phyloP scores from a whole-genome alignment of 2,888 invertebrate species.

The Raillietiella orientalis region DNA sequence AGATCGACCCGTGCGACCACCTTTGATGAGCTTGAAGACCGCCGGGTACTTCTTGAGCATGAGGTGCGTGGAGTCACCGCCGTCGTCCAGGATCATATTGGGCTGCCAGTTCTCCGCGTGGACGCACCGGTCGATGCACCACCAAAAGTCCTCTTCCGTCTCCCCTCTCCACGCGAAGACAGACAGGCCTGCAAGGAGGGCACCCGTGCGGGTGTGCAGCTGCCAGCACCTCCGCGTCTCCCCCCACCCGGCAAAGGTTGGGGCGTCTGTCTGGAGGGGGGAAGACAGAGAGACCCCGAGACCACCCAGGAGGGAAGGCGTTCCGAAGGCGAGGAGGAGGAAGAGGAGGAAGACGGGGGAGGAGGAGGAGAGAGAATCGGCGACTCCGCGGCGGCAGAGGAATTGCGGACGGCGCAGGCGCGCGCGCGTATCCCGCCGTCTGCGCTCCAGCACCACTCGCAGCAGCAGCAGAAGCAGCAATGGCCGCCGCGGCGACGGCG shows the following conservation, averaged over 20 bases:
- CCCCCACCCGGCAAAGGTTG: no score
- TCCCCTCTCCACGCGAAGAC: conserved; percentile 92
- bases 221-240: not conserved
- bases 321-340: no score
- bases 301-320: no score
- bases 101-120: conserved; percentile 79
- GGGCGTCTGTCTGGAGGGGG: not conserved
- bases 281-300: not conserved
- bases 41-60: conserved; percentile 83
- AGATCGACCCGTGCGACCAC: no score
- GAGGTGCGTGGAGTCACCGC: conserved; percentile 81
- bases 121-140: conserved; percentile 89
- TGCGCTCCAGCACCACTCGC: no score
- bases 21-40: conserved; percentile 72
- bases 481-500: no score
- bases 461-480: no score
- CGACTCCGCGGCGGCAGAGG: no score
- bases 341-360: no score
- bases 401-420: no score
- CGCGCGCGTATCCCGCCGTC: no score
- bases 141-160: conserved; percentile 95
- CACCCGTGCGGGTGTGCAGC: not conserved
- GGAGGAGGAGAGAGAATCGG: no score
- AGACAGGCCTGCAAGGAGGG: conserved; percentile 21
- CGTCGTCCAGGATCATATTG: conserved; percentile 90